Conservation (phyloP, 2,797 vertebrate genomes). For the Pempheris klunzingeri region DNA sequence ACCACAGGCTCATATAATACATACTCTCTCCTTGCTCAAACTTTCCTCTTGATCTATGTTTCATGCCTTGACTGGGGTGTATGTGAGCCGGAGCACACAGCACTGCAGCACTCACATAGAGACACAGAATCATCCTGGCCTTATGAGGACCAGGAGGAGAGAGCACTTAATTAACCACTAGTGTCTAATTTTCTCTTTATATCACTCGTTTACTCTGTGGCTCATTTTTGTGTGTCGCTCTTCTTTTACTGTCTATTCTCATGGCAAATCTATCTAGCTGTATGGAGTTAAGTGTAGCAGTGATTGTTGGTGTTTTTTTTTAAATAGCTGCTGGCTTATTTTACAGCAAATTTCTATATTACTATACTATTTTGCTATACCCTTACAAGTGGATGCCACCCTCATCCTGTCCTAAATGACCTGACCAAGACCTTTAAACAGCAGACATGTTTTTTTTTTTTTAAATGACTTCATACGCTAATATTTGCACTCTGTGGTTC, state of each 20-base stretch:
- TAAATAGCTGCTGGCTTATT: not conserved
- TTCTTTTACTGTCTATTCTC: slow-evolving; percentile 13
- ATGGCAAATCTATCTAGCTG: slow-evolving; percentile 10
- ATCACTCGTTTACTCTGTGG: slow-evolving; percentile 58
- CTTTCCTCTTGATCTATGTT: slow-evolving; percentile 81
- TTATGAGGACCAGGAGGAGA: slow-evolving; percentile 54
- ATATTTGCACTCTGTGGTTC: not conserved
- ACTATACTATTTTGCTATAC: no score
- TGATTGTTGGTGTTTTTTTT: slow-evolving; percentile 26
- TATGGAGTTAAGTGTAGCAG: slow-evolving; percentile 14
- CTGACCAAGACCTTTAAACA: no score
- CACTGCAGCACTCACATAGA: slow-evolving; percentile 37
- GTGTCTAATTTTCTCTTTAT: slow-evolving; percentile 63
- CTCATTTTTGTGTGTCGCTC: slow-evolving; percentile 52
- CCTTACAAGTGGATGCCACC: not conserved
- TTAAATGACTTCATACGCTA: no score
- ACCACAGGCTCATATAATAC: slow-evolving; percentile 55
- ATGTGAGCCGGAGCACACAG: slow-evolving; percentile 19
- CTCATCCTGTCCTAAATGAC: slow-evolving; percentile 16
- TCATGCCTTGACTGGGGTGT: slow-evolving; percentile 64
- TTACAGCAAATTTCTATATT: no score
- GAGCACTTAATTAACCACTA: slow-evolving; percentile 69
- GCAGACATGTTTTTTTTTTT: no score
- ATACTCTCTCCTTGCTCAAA: slow-evolving; percentile 59
- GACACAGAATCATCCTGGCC: slow-evolving; percentile 60